These are phyloP conservation scores for Girardinichthys multiradiatus DNA, from an alignment of 2,113 vertebrate genomes.

Conservation along the genomic window DNA sequence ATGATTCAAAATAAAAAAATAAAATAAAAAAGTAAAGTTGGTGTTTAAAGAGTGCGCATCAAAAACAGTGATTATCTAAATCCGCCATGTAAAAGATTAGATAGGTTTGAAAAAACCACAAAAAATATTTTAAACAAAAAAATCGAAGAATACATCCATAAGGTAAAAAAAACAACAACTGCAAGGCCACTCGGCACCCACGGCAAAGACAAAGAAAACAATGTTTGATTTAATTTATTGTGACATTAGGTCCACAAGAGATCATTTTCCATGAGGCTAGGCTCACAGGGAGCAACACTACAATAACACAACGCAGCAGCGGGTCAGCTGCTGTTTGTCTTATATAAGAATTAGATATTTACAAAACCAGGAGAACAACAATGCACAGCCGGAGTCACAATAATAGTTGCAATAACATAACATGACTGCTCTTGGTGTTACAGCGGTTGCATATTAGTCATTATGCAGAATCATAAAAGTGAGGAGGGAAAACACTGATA, in stretches of 20 bases:
- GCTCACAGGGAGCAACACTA: constrained; percentile 31
- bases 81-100: neutral
- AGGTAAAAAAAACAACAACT: neutral
- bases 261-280: constrained; percentile 46
- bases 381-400: constrained; percentile 44
- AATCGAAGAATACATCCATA: neutral
- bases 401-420: constrained; percentile 54
- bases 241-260: constrained; percentile 56
- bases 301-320: constrained; percentile 40
- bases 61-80: neutral
- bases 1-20: neutral
- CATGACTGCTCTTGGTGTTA: constrained; percentile 54
- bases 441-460: constrained; percentile 65
- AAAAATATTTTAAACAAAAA: neutral
- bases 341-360: constrained; percentile 59
- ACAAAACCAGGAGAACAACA: constrained; percentile 41
- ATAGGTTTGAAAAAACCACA: neutral
- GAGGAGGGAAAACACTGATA: constrained; percentile 43
- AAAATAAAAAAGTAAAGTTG: neutral
- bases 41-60: neutral
- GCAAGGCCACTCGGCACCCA: constrained; percentile 37
- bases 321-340: constrained; percentile 49
- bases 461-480: constrained; percentile 66
- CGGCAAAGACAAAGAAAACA: constrained; percentile 51
- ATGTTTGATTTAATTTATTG: constrained; percentile 58